phyloP scores from a whole-genome alignment of 2,113 vertebrate genomes.

The Erpornis zantholeuca region DNA sequence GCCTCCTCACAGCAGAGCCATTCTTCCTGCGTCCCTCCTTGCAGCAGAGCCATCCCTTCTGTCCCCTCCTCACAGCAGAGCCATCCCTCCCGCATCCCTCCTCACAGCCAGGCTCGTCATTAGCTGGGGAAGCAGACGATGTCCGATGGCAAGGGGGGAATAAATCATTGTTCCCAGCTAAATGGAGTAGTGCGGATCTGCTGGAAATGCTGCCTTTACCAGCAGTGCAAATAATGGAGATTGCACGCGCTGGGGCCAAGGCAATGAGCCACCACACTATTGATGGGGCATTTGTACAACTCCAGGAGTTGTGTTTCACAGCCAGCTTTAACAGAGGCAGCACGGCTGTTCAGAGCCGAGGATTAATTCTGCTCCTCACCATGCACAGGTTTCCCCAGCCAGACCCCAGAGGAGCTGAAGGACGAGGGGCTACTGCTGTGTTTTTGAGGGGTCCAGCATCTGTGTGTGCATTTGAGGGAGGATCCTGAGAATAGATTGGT shows the following conservation, averaged over 20 bases:
- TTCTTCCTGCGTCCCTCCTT: background rate
- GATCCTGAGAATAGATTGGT: background rate
- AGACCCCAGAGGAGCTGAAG: conserved; percentile 5
- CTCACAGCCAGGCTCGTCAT: conserved; percentile 49
- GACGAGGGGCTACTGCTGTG: background rate
- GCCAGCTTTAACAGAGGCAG: conserved; percentile 62
- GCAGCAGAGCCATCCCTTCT: background rate
- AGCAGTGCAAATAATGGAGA: conserved; percentile 78
- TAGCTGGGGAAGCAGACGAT: conserved; percentile 68
- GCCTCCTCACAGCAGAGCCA: background rate
- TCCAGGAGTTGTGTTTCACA: conserved; percentile 60
- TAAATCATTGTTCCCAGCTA: conserved; percentile 76
- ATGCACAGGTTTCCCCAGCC: background rate
- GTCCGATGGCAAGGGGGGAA: conserved; percentile 63
- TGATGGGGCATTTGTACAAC: conserved; percentile 71
- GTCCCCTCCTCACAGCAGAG: background rate
- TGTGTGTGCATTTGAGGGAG: background rate
- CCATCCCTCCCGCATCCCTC: background rate
- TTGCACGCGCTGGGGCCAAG: conserved; percentile 69
- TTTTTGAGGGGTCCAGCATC: background rate
- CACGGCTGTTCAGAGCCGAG: conserved; percentile 31
- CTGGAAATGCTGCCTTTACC: conserved; percentile 68
- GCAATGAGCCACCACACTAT: conserved; percentile 71
- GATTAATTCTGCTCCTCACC: conserved; percentile 53
- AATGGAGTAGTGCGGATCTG: conserved; percentile 73